Evolutionary conservation across 2,113 vertebrate species (phyloP).

Genomic region (Loxodonta africana): DNA sequence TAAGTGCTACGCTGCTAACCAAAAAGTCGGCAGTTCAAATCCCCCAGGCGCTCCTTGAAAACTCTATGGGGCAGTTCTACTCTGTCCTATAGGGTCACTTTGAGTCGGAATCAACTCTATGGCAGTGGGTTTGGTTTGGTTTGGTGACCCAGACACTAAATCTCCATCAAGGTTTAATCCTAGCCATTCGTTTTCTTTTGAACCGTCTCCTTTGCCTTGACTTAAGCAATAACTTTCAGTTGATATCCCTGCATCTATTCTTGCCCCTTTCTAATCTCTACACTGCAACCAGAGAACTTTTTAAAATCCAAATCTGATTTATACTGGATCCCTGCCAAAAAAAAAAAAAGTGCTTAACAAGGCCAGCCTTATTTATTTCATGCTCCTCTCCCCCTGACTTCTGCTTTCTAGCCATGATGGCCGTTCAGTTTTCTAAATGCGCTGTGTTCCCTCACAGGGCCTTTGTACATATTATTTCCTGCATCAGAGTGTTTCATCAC

Average conservation of each 20-base stretch:
- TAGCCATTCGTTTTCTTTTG: not conserved
- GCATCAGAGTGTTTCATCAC: not conserved
- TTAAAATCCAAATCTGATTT: not conserved
- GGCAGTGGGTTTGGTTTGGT: too few species aligned
- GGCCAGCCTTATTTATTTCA: not conserved
- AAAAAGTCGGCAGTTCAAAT: too few species aligned
- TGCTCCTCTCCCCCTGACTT: not conserved
- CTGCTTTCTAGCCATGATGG: not conserved
- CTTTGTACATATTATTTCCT: not conserved
- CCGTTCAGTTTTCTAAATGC: not conserved
- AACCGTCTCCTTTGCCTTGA: not conserved
- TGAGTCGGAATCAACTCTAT: too few species aligned
- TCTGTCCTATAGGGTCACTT: too few species aligned
- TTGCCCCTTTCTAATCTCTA: not conserved
- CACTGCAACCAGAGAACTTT: too few species aligned
- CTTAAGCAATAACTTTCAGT: not conserved
- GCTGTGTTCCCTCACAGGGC: not conserved
- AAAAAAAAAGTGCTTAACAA: constrained; percentile 3
- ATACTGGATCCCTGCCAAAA: not conserved
- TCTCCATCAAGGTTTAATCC: not conserved
- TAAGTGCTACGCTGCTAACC: too few species aligned
- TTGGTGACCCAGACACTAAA: not conserved
- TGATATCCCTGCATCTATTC: not conserved
- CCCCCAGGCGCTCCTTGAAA: too few species aligned
- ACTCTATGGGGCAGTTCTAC: too few species aligned